These are phyloP conservation scores for Tadarida brasiliensis DNA, from an alignment of 2,797 vertebrate species.

Conservation along the genomic window DNA sequence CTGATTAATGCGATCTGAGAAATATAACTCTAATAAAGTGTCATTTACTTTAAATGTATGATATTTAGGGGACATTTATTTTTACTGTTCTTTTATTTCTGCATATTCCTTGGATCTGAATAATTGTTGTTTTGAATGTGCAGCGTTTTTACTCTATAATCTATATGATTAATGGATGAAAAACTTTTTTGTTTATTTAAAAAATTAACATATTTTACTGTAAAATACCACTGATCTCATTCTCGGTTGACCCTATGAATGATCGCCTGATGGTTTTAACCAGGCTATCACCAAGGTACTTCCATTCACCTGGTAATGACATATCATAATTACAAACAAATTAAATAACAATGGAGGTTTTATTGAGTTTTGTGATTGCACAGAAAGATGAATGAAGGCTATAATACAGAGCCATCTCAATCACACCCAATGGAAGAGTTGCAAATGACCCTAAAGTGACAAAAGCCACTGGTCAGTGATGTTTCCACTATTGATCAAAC, in stretches of 20 bases:
- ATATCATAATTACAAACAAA: neutral
- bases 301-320: neutral
- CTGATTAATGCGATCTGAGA: neutral
- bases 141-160: neutral
- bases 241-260: neutral
- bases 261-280: neutral
- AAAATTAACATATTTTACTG: constrained; percentile 8
- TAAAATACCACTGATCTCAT: neutral
- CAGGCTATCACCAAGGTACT: neutral
- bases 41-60: neutral
- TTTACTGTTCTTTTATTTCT: neutral
- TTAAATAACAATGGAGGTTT: neutral
- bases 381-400: neutral
- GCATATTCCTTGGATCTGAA: neutral
- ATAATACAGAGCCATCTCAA: neutral
- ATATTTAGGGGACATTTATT: neutral
- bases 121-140: neutral
- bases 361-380: neutral
- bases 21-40: neutral
- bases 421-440: neutral
- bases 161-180: neutral
- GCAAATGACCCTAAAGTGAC: neutral
- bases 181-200: neutral
- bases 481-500: neutral
- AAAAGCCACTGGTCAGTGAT: neutral